Evolutionary conservation across 2,113 vertebrate genomes (phyloP).

Genomic region (Tylochromis polylepis): DNA sequence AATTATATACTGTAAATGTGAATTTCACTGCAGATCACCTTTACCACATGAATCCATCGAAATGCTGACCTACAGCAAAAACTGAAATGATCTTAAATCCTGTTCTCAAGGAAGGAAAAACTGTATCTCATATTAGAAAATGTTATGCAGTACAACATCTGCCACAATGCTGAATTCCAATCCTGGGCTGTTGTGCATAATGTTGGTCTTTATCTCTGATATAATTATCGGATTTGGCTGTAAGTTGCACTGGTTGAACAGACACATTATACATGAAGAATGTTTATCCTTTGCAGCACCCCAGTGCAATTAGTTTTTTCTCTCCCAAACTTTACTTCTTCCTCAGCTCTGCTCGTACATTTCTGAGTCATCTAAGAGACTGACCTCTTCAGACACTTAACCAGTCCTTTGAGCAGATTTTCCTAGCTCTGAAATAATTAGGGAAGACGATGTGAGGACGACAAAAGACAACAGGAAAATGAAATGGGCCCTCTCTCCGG

Average conservation of each 20-base stretch:
- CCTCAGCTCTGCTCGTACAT: slow-evolving; percentile 3
- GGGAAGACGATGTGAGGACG: slow-evolving; percentile 59
- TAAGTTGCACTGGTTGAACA: neutral
- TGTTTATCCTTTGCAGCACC: neutral
- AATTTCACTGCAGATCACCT: neutral
- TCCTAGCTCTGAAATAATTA: slow-evolving; percentile 66
- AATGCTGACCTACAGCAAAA: neutral
- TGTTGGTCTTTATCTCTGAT: neutral
- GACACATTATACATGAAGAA: neutral
- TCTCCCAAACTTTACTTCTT: neutral
- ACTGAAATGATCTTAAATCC: neutral
- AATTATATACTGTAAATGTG: neutral
- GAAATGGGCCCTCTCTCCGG: slow-evolving; percentile 53
- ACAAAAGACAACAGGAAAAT: slow-evolving; percentile 72
- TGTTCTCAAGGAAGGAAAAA: neutral
- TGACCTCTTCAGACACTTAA: slow-evolving; percentile 47
- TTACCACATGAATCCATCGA: neutral
- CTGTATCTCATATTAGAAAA: neutral
- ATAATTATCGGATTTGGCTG: neutral
- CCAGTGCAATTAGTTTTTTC: neutral
- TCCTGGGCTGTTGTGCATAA: neutral
- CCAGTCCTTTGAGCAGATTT: slow-evolving; percentile 52
- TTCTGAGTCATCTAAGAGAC: slow-evolving; percentile 37
- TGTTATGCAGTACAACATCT: neutral
- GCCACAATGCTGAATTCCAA: neutral